Base-by-base conservation (phyloP, 1,140 invertebrate species). In the Drosophila azteca region DNA sequence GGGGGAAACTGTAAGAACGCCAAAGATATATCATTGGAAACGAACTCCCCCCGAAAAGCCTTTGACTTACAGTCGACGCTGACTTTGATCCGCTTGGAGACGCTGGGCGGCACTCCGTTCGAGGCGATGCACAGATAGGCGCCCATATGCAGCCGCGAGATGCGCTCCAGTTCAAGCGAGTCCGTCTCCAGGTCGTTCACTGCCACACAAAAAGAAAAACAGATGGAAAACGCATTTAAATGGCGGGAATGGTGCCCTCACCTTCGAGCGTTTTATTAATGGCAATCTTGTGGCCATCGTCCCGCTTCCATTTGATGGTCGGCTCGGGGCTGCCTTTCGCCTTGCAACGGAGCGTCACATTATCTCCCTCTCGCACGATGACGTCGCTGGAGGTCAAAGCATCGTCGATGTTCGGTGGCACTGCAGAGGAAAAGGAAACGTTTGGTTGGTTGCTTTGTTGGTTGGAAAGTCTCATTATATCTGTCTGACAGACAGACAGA, bases 21-120 rank as follows among this genome's bases (percentile, higher is more conserved):
- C 1, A 8, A 15, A 1, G 2, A 6, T 49, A 13, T 3, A 55
- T 11, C n/a, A 13, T 3, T 5, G 9, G 4, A 6, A 51, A 39
- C 52, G n/a, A 20, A n/a, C 7, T 8, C 4, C 15, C 0, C 17
- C 17, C n/a, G n/a, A 13, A 5, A 1, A 22, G 11, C 29, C 13
- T n/a, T n/a, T 15, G 7, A 97, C 97, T 97, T 92, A 98, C 97
- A 98, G 92, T 98, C 96, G 13, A 98, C 97, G 93, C 96, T 97
- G 82, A 98, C 96, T 94, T 97, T 97, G 78, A 98, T 97, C 80
- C 96, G 94, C 92, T 98, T 97, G 85, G 96, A 97, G 45, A 98
- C 97, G 48, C 94, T 95, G 2, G 95, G 95, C 17, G 95, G 95
- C 9, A 96, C 95, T n/a, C 95, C 95, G 84, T 96, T 96, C 67